phyloP scores from a whole-genome alignment of 2,797 vertebrate genomes.

The Hapalemur alaotrensis region DNA sequence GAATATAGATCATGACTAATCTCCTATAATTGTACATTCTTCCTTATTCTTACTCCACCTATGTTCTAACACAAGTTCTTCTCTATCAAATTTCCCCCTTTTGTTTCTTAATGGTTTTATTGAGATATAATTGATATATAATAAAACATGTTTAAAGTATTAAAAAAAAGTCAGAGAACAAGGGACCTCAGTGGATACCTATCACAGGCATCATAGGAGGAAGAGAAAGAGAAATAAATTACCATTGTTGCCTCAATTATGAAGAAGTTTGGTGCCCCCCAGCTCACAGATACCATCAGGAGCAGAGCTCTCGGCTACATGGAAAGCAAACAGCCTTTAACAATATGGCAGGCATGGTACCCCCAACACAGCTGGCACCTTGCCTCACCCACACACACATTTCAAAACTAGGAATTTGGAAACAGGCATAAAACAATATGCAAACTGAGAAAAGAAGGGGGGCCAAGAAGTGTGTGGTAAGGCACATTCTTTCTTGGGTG shows the following conservation, averaged over 20 bases:
- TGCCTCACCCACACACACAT: rapidly evolving
- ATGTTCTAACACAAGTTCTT: background rate
- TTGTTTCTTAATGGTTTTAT: background rate
- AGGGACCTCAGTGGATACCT: background rate
- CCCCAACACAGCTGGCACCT: background rate
- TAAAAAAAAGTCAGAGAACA: background rate
- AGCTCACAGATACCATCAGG: background rate
- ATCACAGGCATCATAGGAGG: background rate
- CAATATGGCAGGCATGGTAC: background rate
- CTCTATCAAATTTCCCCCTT: background rate
- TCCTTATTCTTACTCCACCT: background rate
- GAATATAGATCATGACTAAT: background rate
- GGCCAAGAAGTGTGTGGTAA: background rate
- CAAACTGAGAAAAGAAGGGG: background rate
- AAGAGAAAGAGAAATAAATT: background rate
- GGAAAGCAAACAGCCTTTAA: background rate
- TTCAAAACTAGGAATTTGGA: background rate
- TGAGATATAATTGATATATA: background rate
- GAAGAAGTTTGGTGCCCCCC: background rate
- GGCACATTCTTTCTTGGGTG: background rate
- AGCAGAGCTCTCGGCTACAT: background rate
- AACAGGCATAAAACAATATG: background rate
- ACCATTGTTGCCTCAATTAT: background rate
- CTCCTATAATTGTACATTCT: background rate
- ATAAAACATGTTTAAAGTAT: background rate